Evolutionary conservation across 2,888 invertebrate genomes (phyloP).

Genomic region (Phorcus lineatus): DNA sequence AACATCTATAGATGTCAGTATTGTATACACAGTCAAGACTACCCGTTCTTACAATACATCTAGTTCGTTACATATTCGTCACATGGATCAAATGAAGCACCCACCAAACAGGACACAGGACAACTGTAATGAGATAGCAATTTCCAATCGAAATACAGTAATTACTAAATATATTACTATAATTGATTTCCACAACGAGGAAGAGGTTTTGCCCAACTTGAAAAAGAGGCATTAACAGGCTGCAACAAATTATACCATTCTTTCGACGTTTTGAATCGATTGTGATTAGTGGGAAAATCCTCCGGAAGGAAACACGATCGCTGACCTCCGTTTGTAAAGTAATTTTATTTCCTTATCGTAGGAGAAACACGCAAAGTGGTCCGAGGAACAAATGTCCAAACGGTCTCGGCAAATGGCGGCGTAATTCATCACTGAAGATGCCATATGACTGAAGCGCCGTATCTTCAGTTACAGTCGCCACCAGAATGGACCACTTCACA

Average conservation of each 20-base stretch:
- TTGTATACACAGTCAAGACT: too few relatives aligned
- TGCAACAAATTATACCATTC: conserved; percentile 23
- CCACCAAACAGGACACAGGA: too few relatives aligned
- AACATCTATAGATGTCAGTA: too few relatives aligned
- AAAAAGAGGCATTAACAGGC: conserved; percentile 17
- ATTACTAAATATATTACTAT: conserved; percentile 21
- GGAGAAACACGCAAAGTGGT: conserved; percentile 4
- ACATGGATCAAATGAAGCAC: too few relatives aligned
- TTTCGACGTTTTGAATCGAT: conserved; percentile 12
- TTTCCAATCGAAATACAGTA: neutral
- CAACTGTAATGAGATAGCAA: too few relatives aligned
- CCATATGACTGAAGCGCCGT: neutral
- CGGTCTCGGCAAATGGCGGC: neutral
- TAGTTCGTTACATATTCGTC: too few relatives aligned
- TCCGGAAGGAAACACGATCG: conserved; percentile 19
- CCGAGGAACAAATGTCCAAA: neutral
- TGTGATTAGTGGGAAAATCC: conserved; percentile 15
- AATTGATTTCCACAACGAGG: conserved; percentile 4
- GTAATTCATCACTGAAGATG: neutral
- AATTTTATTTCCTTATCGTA: conserved; percentile 19
- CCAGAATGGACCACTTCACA: neutral
- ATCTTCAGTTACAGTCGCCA: neutral
- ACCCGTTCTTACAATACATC: too few relatives aligned
- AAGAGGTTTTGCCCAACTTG: conserved; percentile 3
- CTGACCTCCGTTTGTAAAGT: conserved; percentile 22